Base-by-base conservation (phyloP, 2,797 vertebrate genomes). In the Halcyon smyrnensis region DNA sequence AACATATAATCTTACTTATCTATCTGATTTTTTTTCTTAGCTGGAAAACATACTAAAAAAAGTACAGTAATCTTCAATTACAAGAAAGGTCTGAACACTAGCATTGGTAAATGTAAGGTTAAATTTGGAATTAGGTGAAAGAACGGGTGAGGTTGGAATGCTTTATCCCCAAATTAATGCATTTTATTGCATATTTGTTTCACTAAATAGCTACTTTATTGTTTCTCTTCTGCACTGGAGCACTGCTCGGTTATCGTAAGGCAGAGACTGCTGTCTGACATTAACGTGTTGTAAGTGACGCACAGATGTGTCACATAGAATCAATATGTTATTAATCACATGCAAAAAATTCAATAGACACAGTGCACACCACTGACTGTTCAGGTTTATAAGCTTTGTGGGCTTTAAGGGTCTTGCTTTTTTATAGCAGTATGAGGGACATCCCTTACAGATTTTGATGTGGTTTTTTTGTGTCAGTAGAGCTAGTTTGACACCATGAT, bases 291-390 rank as follows among this genome's bases (percentile, higher is more conserved):
- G 30, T 51, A 89, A 86, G 48, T 76, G 88, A 74, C 80, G 90
- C 62, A 65, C 63, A 79, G 74, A 79, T 80, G 67, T 67, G 71
- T 90, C 87, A 80, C 37, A 16, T 2, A 39, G 48, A 50, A 90
- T 95, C 95, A 67, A 81, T 93, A 73, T 0, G 1, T 74, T 87
- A 84, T 83, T 89, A 87, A 95, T 95, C 88, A 65, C 90, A 23
- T 77, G 71, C 56, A 84, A 83, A 89, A 94, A 75, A 71, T 46
- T 84, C 95, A 87, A 28, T 94, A 54, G 53, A 51, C 50, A 48
- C 45, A 80, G 41, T 39, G 64, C 41, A 78, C 41, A 37, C 36
- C 60, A 78, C 30, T 74, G 60, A 24, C 53, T 67, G 2, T 54
- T 88, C 43, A 51, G 84, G 84, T 92, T 93, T 75, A 48, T 91